Evolutionary conservation across 2,797 vertebrate genomes (phyloP), one percentile per base, ranked within the genome.

Genomic region (Anabas testudineus): DNA sequence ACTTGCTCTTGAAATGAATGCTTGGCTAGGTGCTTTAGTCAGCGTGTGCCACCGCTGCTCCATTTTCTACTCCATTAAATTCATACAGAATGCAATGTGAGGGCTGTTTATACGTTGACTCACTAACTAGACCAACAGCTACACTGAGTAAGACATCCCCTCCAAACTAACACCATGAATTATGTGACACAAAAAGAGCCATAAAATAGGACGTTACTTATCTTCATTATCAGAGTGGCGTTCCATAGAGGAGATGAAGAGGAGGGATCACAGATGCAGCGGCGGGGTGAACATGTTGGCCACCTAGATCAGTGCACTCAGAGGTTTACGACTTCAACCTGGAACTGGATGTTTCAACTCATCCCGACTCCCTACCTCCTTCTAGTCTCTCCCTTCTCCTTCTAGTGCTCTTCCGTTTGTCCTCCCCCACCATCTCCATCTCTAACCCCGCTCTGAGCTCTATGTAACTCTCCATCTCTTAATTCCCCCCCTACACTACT

Each of bases 241-340:
- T 83, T 88, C 80, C 81, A 84, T 24, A 52, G 84, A 85, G 58
- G 53, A 70, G 5, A 42, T 51, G 63, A 67, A 77, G 80, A 68
- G 36, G 46, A 58, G 83, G 77, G 77, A 87, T 81, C 80, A 87
- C 63, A 54, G 74, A 76, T 48, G 69, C 4, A 19, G 78, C 64
- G 67, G 82, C 63, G 77, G 80, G 81, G 88, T 84, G 90, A 93
- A 84, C 88, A 78, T 67, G 90, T 89, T 84, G 91, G 90, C 90
- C 93, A 92, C 88, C 87, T 87, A 90, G 86, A 93, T 92, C 86
- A 91, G 84, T 89, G 83, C 84, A 82, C 32, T 24, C 82, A 90
- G 82, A 92, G 90, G 85, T 95, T 95, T 94, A 94, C 81, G 91
- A 92, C 90, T 89, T 90, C 76, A 90, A 88, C 88, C 89, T 87